Evolutionary conservation across 2,888 invertebrate genomes (phyloP).

Genomic region (Ophraella communa): DNA sequence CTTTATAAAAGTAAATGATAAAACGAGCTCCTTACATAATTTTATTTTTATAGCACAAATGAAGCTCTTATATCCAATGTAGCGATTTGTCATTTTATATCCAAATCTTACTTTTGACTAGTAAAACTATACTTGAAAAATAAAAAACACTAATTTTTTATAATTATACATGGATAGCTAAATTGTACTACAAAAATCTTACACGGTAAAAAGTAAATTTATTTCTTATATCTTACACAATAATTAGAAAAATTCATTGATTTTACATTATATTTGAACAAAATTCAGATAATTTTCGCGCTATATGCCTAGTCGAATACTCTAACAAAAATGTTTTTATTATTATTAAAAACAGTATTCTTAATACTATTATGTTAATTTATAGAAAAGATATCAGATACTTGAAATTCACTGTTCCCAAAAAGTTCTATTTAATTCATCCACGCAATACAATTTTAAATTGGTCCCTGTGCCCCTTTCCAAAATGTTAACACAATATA

Average conservation of each 20-base stretch:
- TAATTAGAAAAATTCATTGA: conserved; percentile 17
- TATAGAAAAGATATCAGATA: not conserved
- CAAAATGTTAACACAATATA: not conserved
- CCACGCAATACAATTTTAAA: not conserved
- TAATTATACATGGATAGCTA: not conserved
- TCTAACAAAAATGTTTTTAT: not conserved
- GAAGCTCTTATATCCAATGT: not conserved
- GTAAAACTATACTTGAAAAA: not conserved
- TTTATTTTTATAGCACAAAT: not conserved
- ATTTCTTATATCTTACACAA: conserved; percentile 1
- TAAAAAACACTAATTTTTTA: not conserved
- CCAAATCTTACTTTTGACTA: not conserved
- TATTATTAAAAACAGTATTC: not conserved
- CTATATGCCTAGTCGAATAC: conserved; percentile 12
- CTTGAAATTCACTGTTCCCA: not conserved
- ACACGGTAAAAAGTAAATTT: not conserved
- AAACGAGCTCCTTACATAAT: not conserved
- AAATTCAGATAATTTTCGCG: not conserved
- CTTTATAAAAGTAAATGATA: conserved; percentile 11
- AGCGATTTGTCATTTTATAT: not conserved
- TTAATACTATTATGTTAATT: not conserved
- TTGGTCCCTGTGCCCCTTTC: not conserved
- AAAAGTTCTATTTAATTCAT: not conserved
- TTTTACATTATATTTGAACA: conserved; percentile 11
- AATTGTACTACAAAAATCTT: not conserved